Base-by-base conservation (phyloP, 2,888 invertebrate species). In the Ferdinandea cuprea region DNA sequence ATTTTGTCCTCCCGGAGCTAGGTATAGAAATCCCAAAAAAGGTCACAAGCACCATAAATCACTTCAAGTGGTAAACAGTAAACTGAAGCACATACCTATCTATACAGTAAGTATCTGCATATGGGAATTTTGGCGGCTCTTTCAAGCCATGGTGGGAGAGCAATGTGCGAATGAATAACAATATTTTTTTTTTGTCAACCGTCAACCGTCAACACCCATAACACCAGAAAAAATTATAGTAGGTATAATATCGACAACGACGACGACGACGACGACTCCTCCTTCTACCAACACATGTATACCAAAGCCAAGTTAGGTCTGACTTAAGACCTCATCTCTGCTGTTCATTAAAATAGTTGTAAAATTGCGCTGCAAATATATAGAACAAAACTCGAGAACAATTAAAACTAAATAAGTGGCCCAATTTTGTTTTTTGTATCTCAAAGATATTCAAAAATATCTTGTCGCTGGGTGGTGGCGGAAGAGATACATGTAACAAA, bases 21-120 rank as follows among this genome's bases (percentile, higher is more conserved):
- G 44, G 4, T 9, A 17, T 44, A 17, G 37, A 15, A n/a, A n/a
- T n/a, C n/a, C 37, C 21, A n/a, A 19, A 72, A 66, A 83, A 77
- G 61, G 78, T 78, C 83, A 83, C 66, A 68, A 61, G 21, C 48
- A 68, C 37, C 63, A 83, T 83, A 78, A 83, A 83, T 83, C 83
- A 78, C 68, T 17, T 25, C 9, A 63, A 59, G 32, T 68, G 32
- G 19, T 42, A n/a, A 74, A 66, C 59, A 59, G 50, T 52, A 61
- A 42, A 32, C 32, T 9, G 21, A 58, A 46, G 11, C 21, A n/a
- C 11, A 48, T 5, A 17, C 2, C 28, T 54, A 15, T n/a, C n/a
- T n/a, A n/a, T n/a, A n/a, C n/a, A n/a, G n/a, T n/a, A n/a, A n/a
- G n/a, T 8, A 50, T 15, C 6, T 69, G 42, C 11, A 11, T 44